Conservation (phyloP, 2,888 invertebrate species). For the Aporophyla lueneburgensis region DNA sequence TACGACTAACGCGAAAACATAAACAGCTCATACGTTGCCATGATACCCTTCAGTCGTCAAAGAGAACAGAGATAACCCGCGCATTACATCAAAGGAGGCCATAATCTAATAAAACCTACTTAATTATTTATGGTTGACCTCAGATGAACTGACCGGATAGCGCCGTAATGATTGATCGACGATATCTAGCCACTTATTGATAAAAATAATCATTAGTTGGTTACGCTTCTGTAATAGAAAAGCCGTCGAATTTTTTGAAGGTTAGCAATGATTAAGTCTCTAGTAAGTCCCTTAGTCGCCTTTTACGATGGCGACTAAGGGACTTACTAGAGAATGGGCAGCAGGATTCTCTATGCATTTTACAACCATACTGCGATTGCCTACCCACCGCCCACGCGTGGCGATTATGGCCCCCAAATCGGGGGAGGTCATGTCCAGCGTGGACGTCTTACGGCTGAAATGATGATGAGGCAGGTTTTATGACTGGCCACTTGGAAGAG, state of each 20-base stretch:
- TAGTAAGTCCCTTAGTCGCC: too few relatives aligned
- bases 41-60: conserved; percentile 16
- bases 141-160: conserved; percentile 33
- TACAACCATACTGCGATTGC: too few relatives aligned
- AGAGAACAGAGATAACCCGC: conserved; percentile 44
- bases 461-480: background rate
- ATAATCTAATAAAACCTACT: conserved; percentile 35
- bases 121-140: conserved; percentile 46
- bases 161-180: conserved; percentile 37
- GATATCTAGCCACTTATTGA: conserved; percentile 33
- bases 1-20: conserved; percentile 29
- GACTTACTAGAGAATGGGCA: too few relatives aligned
- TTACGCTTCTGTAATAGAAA: conserved; percentile 13
- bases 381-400: too few relatives aligned
- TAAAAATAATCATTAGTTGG: conserved; percentile 49
- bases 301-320: too few relatives aligned
- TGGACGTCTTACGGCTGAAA: too few relatives aligned
- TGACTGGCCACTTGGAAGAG: background rate
- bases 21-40: conserved; percentile 5
- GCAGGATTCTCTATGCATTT: too few relatives aligned
- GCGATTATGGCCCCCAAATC: too few relatives aligned
- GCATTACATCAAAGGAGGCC: conserved; percentile 38
- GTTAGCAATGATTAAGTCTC: conserved; percentile 25
- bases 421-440: too few relatives aligned
- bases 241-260: conserved; percentile 5